These are phyloP conservation scores for Chloropsis hardwickii DNA, from an alignment of 2,113 vertebrate genomes.

Conservation along the genomic window DNA sequence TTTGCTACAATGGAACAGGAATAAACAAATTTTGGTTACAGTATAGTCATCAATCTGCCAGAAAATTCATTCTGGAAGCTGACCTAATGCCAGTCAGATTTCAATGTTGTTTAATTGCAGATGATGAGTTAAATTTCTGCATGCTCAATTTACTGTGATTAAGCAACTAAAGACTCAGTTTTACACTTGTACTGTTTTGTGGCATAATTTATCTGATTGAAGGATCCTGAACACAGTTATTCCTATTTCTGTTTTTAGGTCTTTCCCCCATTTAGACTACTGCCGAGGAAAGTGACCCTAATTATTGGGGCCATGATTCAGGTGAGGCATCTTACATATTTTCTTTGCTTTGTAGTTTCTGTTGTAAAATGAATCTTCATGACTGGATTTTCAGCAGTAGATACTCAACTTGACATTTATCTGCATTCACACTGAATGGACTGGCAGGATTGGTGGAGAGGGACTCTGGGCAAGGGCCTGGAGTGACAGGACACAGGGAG, in stretches of 20 bases:
- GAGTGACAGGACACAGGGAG: neutral
- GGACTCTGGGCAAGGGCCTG: neutral
- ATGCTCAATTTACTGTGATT: neutral
- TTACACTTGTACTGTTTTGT: neutral
- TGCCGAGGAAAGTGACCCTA: slow-evolving; percentile 87
- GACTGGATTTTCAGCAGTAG: neutral
- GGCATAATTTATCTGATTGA: neutral
- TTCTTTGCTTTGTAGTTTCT: neutral
- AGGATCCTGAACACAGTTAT: neutral
- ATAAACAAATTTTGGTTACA: neutral
- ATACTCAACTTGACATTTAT: neutral
- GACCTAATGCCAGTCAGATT: neutral
- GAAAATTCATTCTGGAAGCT: neutral
- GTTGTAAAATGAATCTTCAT: neutral
- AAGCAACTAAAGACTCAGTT: neutral
- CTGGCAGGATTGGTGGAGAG: neutral
- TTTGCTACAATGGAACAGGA: neutral
- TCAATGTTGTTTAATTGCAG: neutral
- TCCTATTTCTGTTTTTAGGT: slow-evolving; percentile 73
- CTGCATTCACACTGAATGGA: neutral
- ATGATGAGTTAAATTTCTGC: neutral
- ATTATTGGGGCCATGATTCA: slow-evolving; percentile 90
- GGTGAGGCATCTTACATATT: slow-evolving; percentile 62
- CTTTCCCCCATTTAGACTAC: slow-evolving; percentile 89
- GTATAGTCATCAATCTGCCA: neutral